Evolutionary conservation across 2,888 invertebrate genomes (phyloP), one percentile per base, ranked within the genome.

Genomic region (Pogonocherus hispidulus): DNA sequence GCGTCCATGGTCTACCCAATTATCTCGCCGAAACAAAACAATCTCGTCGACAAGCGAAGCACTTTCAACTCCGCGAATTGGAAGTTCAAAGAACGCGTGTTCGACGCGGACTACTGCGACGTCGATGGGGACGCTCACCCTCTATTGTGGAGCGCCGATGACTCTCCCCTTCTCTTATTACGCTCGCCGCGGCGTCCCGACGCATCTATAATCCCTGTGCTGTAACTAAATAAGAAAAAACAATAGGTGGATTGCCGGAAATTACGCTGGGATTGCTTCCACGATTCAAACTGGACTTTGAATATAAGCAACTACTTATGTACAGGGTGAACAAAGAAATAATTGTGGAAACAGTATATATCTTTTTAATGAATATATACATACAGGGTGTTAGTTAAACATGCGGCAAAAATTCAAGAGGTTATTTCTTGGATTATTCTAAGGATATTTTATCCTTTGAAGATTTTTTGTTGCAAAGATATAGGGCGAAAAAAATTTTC

Each of bases 81-180:
- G 64, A 59, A 74, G 76, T 76, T 76, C 78, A 65, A 70, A 76
- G 63, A 78, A 73, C 76, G 76, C 76, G 74, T 73, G 74, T 73
- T 74, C 71, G 71, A 72, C 76, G 76, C 76, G 74, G 72, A 76
- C 76, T 76, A 74, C 71, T 71, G 66, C 76, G 73, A 69, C 71
- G 70, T 67, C 60, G 66, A 69, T 67, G 67, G 74, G 71, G 76
- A 74, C 73, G 73, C 74, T 72, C 74, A 75, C 75, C 73, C 73
- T 70, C 68, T 37, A 72, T 72, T 67, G 59, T 63, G 14, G 54
- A 69, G 63, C 63, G 63, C 46, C 67, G 67, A 35, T 49, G 47
- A 37, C 57, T 60, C 67, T 59, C 69, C 66, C 63, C 63, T 54
- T 60, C 55, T 59, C 51, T 56, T 66, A 47, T 62, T 49, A 67